A percentile compares a stretch with the other conserved stretches of the same genome.
Evolutionary conservation across 2,797 vertebrate genomes (phyloP).

Genomic region (Propithecus perrieri): DNA sequence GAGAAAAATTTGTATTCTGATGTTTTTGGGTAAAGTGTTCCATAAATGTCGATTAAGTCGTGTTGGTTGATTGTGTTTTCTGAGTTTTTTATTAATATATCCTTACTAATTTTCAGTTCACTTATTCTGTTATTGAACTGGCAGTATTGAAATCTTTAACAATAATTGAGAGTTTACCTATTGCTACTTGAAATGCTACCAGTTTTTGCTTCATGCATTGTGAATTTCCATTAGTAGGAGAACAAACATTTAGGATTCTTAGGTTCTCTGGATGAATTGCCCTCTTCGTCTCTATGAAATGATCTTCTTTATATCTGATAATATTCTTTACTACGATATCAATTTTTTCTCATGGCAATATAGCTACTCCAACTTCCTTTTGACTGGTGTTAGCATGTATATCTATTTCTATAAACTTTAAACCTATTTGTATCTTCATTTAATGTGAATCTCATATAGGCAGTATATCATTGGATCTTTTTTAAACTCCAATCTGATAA

Average conservation of each 20-base stretch:
- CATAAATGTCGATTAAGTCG: background rate
- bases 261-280: background rate
- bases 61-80: background rate
- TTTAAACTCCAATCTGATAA: background rate
- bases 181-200: background rate
- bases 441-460: background rate
- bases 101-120: background rate
- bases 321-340: background rate
- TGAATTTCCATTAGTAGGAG: background rate
- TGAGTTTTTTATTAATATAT: background rate
- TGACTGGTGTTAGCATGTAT: background rate
- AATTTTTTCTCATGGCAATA: background rate
- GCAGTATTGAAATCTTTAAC: background rate
- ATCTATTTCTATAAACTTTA: background rate
- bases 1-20: background rate
- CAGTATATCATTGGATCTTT: background rate
- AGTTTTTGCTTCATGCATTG: background rate
- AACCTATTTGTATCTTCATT: background rate
- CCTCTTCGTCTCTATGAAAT: background rate
- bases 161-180: background rate
- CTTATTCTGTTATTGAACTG: background rate
- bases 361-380: background rate
- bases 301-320: background rate
- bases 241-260: background rate
- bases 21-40: background rate